These are phyloP conservation scores for Holacanthella duospinosa DNA, from an alignment of 2,888 invertebrate species.

Conservation along the genomic window DNA sequence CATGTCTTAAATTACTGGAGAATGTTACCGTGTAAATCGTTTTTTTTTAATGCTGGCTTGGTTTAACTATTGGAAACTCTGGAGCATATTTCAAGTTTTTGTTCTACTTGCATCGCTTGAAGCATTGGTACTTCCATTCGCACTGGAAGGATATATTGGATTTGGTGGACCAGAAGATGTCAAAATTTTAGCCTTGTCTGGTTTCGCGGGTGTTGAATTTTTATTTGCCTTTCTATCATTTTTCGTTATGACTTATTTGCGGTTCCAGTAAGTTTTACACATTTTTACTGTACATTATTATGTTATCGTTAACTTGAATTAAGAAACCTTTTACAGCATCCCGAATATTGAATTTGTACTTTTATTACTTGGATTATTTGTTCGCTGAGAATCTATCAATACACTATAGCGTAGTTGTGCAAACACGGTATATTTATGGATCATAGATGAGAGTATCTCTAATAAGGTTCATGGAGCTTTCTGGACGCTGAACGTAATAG, in stretches of 20 bases:
- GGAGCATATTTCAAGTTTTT: background rate
- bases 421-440: too few relatives aligned
- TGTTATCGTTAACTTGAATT: too few relatives aligned
- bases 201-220: background rate
- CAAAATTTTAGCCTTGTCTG: background rate
- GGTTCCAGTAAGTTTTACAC: background rate
- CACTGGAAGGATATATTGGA: background rate
- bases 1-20: background rate
- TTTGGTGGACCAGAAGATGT: background rate
- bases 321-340: too few relatives aligned
- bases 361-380: too few relatives aligned
- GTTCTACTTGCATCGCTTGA: background rate
- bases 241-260: background rate
- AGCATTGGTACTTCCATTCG: background rate
- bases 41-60: background rate
- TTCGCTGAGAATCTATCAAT: too few relatives aligned
- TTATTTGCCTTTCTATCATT: conserved; percentile 8
- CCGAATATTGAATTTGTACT: too few relatives aligned
- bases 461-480: too few relatives aligned
- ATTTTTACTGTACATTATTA: too few relatives aligned
- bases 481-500: too few relatives aligned
- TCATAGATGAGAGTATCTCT: too few relatives aligned
- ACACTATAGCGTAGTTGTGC: too few relatives aligned
- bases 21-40: background rate
- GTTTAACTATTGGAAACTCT: background rate